Percentiles rank a stretch among this genome's conserved stretches.
Evolutionary conservation across 2,888 invertebrate species (phyloP).

Genomic region (Habroteleia sp.): DNA sequence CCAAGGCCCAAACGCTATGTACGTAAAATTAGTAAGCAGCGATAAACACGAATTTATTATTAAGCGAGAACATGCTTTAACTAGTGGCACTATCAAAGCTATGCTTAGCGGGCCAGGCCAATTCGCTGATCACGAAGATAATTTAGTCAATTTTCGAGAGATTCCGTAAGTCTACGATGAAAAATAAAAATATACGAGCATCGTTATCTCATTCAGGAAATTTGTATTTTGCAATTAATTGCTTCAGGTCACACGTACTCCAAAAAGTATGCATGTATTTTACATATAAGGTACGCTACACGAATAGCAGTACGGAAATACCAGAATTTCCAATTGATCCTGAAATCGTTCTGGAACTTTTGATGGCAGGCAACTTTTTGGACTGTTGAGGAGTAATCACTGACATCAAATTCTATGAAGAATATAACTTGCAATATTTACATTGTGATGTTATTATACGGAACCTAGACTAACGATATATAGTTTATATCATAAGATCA

Average conservation of each 20-base stretch:
- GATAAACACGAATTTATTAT: constrained; percentile 9
- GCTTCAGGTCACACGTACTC: constrained; percentile 13
- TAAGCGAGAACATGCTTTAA: constrained; percentile 8
- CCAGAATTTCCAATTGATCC: constrained; percentile 99
- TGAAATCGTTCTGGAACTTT: constrained; percentile 97
- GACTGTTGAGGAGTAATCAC: constrained; percentile 98
- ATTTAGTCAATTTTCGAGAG: constrained; percentile 20
- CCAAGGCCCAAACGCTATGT: constrained; percentile 10
- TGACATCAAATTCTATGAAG: background rate
- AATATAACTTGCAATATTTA: constrained; percentile 6
- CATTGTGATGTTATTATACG: constrained; percentile 3
- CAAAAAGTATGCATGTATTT: constrained; percentile 84
- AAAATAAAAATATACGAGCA: too few species aligned
- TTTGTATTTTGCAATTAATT: too few species aligned
- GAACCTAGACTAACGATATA: constrained; percentile 1
- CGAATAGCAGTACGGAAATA: constrained; percentile 99
- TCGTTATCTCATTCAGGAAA: too few species aligned
- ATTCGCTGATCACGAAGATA: constrained; percentile 15
- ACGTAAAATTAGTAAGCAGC: constrained; percentile 7
- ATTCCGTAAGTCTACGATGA: constrained; percentile 9
- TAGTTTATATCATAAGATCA: too few species aligned
- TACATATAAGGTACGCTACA: constrained; percentile 98
- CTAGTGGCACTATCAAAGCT: constrained; percentile 11
- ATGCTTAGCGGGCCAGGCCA: constrained; percentile 21
- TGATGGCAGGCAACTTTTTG: constrained; percentile 99